Evolutionary conservation across 2,888 invertebrate species (phyloP).

Genomic region (Ramazzottius varieornatus): DNA sequence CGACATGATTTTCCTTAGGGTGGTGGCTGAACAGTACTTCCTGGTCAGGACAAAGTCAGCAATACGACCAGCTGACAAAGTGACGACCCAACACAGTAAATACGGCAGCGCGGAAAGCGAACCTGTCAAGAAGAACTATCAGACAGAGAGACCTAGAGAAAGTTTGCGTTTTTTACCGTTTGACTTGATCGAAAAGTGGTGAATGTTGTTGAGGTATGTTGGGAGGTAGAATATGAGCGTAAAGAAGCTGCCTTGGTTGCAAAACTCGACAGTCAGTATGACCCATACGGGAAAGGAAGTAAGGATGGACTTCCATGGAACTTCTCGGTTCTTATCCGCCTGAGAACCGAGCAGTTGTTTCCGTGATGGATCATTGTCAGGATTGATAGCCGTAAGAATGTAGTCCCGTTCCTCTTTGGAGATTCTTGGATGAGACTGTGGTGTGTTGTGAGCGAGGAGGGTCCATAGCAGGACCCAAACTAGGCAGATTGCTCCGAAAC

Average conservation of each 20-base stretch:
- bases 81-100: conserved; percentile 7
- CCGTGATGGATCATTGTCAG: background rate
- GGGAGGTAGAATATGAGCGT: conserved; percentile 23
- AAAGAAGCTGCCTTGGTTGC: conserved; percentile 17
- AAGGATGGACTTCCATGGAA: background rate
- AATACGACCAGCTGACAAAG: background rate
- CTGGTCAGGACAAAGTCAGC: background rate
- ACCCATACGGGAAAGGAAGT: conserved; percentile 5
- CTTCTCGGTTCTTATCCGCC: too few species aligned
- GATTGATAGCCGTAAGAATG: too few species aligned
- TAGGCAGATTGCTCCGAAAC: background rate
- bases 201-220: conserved; percentile 25
- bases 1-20: background rate
- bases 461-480: background rate
- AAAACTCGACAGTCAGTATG: background rate
- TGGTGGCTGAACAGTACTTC: background rate
- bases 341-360: background rate
- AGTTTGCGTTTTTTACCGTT: too few species aligned
- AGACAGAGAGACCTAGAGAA: too few species aligned
- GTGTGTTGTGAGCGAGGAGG: background rate
- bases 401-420: background rate
- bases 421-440: background rate
- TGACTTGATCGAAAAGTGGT: conserved; percentile 22
- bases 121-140: too few species aligned
- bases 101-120: conserved; percentile 19